Evolutionary conservation across 2,888 invertebrate genomes (phyloP), one percentile per base, ranked within the genome.

Genomic region (Archips xylosteana): DNA sequence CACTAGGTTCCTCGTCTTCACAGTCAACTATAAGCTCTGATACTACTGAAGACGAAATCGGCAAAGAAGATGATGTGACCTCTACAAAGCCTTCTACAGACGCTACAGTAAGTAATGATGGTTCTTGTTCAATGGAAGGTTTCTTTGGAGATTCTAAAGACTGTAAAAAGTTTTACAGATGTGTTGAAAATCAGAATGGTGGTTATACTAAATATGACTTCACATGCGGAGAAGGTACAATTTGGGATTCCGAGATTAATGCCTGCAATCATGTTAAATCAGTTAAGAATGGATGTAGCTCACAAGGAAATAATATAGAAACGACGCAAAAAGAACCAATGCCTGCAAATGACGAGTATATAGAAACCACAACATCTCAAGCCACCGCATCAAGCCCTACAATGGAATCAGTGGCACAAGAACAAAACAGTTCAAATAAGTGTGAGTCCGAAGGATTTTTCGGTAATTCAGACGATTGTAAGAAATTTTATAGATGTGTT

Each of bases 391-490:
- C 36, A 47, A 54, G 81, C 67, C 76, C 78, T 8, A 75, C 71
- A 1, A 69, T 77, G 42, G 70, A 77, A 54, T 66, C 75, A 34
- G 76, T 77, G 36, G 62, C 71, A 23, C 67, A 70, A 42, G 42
- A 54, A 36, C 63, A 47, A 49, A 39, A 13, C n/a, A 70, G 78
- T 60, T 73, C 66, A 23, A 77, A 77, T 51, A 68, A 81, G 74
- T 97, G 97, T 84, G 88, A 86, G 34, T 87, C 90, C 77, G 97
- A 96, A 85, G 97, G 97, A 74, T 97, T 96, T 86, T 95, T 96
- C 85, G 95, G 95, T 36, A 95, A 97, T 88, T 92, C 95, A 32
- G 90, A 92, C 70, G 95, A 97, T 83, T 97, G 97, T 80, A 95
- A 93, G 68, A 96, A 96, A 83, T 97, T 97, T 87, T 96, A 96